These are phyloP conservation scores for Eustalomyia histrio DNA, from an alignment of 2,888 invertebrate genomes.

Conservation along the genomic window DNA sequence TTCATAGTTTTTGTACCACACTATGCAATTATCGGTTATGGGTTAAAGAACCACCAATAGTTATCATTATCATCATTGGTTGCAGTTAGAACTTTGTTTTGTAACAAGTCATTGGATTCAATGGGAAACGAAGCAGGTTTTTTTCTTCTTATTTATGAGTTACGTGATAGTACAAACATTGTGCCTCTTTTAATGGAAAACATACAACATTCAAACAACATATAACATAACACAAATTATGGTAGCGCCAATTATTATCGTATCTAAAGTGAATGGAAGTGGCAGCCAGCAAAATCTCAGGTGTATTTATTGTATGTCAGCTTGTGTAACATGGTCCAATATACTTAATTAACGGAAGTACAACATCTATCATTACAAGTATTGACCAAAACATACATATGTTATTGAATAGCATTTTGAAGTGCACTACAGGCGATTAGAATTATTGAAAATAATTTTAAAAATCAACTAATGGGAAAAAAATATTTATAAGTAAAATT, in stretches of 20 bases:
- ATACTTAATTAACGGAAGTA: conserved; percentile 52
- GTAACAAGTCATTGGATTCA: conserved; percentile 36
- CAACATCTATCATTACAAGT: conserved; percentile 42
- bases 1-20: too few species aligned
- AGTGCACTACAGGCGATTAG: neutral
- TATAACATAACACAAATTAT: conserved; percentile 19
- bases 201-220: too few species aligned
- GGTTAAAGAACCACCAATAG: neutral
- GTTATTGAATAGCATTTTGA: conserved; percentile 13
- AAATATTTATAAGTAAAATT: too few species aligned
- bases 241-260: conserved; percentile 26
- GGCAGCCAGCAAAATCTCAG: conserved; percentile 23
- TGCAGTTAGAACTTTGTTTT: conserved; percentile 22
- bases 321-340: conserved; percentile 15
- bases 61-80: neutral
- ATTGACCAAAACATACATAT: conserved; percentile 13
- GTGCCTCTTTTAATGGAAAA: conserved; percentile 5
- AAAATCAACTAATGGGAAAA: too few species aligned
- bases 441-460: too few species aligned
- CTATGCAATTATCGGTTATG: too few species aligned
- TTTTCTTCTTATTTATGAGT: conserved; percentile 38
- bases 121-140: conserved; percentile 54
- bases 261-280: conserved; percentile 13
- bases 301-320: conserved; percentile 22
- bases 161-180: conserved; percentile 51